Base-by-base conservation (phyloP, 2,113 vertebrate species). In the Electrona antarctica region DNA sequence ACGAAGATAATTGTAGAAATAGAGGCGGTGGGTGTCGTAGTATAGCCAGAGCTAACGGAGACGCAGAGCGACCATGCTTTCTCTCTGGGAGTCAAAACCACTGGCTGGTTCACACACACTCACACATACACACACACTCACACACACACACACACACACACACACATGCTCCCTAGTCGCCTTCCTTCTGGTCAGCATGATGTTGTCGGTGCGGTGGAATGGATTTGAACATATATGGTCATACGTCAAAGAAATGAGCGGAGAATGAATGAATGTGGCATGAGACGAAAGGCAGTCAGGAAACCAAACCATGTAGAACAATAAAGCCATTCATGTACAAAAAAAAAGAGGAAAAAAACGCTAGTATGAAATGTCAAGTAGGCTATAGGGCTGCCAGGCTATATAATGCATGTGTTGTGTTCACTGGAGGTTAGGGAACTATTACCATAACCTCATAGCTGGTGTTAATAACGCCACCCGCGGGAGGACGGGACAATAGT, bases 221-320 rank as follows among this genome's bases (percentile, higher is more conserved):
- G 73, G 68, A 64, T 74, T 33, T 80, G 82, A 88, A 87, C 86
- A 89, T 74, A 86, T 87, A 73, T 87, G 88, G 87, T 88, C 88
- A 87, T 64, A 54, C 69, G 79, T 76, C 80, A 60, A 21, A 21
- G 21, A 76, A 60, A 72, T 59, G 74, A 41, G 83, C 62, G 82
- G 84, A 83, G 78, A 75, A 71, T 77, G 21, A 51, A 33, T 65
- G 48, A 29, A 28, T 33, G n/a, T 65, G 29, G 63, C 9, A 33
- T 3, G 21, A 6, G 11, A 50, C 62, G 61, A 33, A 58, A 8
- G 69, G 73, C 80, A 71, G 45, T 73, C 72, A 79, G 78, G 80
- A 81, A 81, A 81, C 71, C 82, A 81, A 81, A 81, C 69, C 82
- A 64, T 13, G 71, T 74, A 33, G 81, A 85, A 89, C 87, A 90